Conservation (phyloP, 1,140 invertebrate species). For the Ctenoplectra terminalis region DNA sequence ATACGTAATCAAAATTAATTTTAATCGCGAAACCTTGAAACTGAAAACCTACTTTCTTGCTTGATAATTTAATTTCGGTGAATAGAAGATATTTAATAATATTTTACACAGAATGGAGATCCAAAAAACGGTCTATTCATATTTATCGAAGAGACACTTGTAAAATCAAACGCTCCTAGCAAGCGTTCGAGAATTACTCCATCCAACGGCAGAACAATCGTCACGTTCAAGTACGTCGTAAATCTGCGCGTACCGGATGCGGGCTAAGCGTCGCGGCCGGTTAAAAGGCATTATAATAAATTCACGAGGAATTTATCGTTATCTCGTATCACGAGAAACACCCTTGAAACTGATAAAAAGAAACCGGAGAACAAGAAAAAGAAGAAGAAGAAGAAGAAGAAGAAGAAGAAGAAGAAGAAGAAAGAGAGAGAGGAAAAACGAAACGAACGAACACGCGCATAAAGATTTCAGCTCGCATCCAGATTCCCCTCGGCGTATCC, state of each 20-base stretch:
- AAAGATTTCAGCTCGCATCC: constrained; percentile 57
- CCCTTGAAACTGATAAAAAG: neutral
- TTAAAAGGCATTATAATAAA: constrained; percentile 33
- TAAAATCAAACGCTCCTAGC: neutral
- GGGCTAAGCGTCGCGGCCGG: neutral
- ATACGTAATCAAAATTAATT: no score
- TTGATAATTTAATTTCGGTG: no score
- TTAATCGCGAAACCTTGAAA: no score
- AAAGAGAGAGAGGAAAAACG: neutral
- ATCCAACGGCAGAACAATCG: neutral
- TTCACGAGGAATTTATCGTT: constrained; percentile 32
- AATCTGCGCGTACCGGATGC: constrained; percentile 7
- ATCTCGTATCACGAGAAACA: neutral
- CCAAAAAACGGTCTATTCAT: no score
- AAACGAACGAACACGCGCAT: constrained; percentile 35
- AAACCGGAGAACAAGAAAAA: neutral
- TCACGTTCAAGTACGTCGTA: constrained; percentile 11
- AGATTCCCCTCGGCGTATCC: constrained; percentile 54
- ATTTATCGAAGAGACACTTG: no score
- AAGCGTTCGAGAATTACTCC: neutral
- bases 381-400: neutral
- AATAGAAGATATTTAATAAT: no score
- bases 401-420: neutral
- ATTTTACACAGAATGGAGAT: no score
- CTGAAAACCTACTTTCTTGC: no score